Evolutionary conservation across 2,113 vertebrate genomes (phyloP), one percentile per base, ranked within the genome.

Genomic region (Peucedramus taeniatus): DNA sequence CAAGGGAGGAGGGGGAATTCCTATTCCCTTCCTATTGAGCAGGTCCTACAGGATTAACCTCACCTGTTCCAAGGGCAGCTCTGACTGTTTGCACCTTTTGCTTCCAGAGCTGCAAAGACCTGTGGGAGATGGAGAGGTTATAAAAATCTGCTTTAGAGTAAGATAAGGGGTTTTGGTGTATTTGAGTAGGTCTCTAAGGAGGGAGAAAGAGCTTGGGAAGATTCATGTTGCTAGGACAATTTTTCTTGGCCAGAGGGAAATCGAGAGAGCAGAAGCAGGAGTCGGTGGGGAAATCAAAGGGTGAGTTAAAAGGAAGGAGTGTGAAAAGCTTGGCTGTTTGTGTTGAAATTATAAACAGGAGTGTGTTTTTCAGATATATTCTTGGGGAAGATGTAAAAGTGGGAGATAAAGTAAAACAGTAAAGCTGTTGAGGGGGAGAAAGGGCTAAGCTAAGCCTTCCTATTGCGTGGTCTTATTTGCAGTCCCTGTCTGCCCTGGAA

Each of bases 391-490:
- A 59, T 45, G 39, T 33, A 72, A 54, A 93, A 47, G 30, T 70
- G 50, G 50, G 85, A 83, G 35, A 71, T 51, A 9, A 70, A 86
- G n/a, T 50, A 39, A 70, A 93, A 63, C 19, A 33, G 47, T 28
- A 83, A 92, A 93, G 47, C 60, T 89, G 51, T 31, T 86, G 72
- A 86, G 24, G 47, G 22, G 69, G 42, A 91, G n/a, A 93, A 79
- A 74, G 44, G 49, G 26, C n/a, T 53, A 33, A 75, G 57, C 23
- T 56, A 50, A 66, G 17, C 9, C 16, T 66, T 11, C 56, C 30
- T 78, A 39, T 77, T 91, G 45, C 7, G 1, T 74, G 37, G 53
- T 47, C 39, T 84, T 81, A 63, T 75, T 89, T 94, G 74, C 60
- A 87, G 22, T 74, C 68, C 47, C 30, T 91, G 18, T 42, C 45